A percentile compares a stretch with the other conserved stretches of the same genome.
These are phyloP conservation scores for Nixonia krombeini DNA, from an alignment of 1,140 invertebrate genomes.

Conservation along the genomic window DNA sequence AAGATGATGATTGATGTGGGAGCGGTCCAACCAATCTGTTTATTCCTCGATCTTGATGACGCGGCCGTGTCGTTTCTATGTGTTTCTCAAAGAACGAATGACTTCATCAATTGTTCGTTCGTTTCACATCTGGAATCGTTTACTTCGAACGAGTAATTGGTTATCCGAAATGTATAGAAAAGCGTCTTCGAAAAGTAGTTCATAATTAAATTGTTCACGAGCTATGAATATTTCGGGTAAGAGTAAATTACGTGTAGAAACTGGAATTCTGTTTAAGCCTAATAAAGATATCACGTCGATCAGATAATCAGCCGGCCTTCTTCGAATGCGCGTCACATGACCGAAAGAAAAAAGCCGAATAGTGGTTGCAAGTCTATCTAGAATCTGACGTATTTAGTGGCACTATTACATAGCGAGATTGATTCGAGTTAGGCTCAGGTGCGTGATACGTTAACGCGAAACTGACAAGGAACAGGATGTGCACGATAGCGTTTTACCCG, in stretches of 20 bases:
- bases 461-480: slow-evolving; percentile 2
- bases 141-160: not conserved
- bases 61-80: not conserved
- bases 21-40: slow-evolving; percentile 57
- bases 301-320: too few species aligned
- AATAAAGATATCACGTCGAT: too few species aligned
- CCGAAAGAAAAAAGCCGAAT: slow-evolving; percentile 19
- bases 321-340: too few species aligned
- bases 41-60: slow-evolving; percentile 24
- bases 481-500: slow-evolving; percentile 12
- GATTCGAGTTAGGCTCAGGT: slow-evolving; percentile 1
- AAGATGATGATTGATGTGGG: slow-evolving; percentile 70
- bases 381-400: slow-evolving; percentile 7
- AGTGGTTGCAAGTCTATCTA: slow-evolving; percentile 6
- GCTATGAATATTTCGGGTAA: too few species aligned
- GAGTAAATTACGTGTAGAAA: too few species aligned
- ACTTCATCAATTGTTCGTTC: not conserved
- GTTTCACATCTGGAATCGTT: too few species aligned
- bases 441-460: slow-evolving; percentile 17
- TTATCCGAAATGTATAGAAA: too few species aligned
- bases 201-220: too few species aligned
- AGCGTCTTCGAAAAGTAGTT: too few species aligned
- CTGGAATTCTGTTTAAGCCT: too few species aligned
- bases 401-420: not conserved
- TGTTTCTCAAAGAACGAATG: slow-evolving; percentile 10